Base-by-base conservation (phyloP, 2,888 invertebrate genomes). In the Caenorhabditis sinica region DNA sequence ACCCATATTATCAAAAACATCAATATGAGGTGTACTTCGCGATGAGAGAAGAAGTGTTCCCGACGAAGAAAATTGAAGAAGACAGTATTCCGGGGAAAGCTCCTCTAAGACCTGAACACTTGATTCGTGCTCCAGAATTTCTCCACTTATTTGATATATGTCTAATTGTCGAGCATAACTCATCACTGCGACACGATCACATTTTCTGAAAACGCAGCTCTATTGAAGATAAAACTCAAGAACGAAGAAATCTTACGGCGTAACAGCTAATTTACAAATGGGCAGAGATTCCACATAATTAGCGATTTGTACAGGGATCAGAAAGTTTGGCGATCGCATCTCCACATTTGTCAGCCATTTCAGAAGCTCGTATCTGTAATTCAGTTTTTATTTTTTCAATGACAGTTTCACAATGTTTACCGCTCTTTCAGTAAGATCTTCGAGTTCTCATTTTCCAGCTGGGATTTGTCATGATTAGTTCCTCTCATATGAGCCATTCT, bases 91-190 rank as follows among this genome's bases (percentile, higher is more conserved):
- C 0, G 89, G 87, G 43, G 77, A 84, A 23, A 77, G 61, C 53
- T 89, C 89, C 72, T 89, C 88, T 6, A 88, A 75, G 13, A 89
- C 88, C 81, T 87, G 86, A 1, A 88, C 88, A 74, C 84, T 86
- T 13, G 86, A 87, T 63, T 87, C 87, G n/a, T 84, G 84, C 0
- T 71, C 71, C 45, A 80, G 25, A 56, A 74, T 66, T 20, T 87
- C 85, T 40, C 85, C 85, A 28, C 63, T 80, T 9, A 87, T 51
- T 2, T 60, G 56, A 71, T 87, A 88, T 13, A 88, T 85, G 56
- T 88, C 85, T 25, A 88, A 53, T 20, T 74, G 68, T 15, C 87
- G 77, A 17, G 85, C 65, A 63, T 87, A 80, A 45, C 84, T 85
- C 83, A 88, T 86, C 28, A 86, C 61, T 23, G 87, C 88, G 2